Evolutionary conservation across 2,888 invertebrate species (phyloP).

Genomic region (Shargacucullia verbasci): DNA sequence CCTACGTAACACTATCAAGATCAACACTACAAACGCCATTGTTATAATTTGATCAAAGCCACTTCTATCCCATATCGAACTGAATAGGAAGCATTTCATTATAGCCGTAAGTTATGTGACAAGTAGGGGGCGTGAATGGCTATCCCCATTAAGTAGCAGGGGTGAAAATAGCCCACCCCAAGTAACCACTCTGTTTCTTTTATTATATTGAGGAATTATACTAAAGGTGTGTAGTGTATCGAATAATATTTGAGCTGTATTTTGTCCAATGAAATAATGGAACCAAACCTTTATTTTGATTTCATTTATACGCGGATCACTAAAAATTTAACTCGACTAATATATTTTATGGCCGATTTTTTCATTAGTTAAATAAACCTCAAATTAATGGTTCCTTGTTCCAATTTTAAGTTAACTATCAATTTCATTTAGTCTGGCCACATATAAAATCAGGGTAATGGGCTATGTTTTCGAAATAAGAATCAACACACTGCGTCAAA

Average conservation of each 20-base stretch:
- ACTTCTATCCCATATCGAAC: conserved; percentile 17
- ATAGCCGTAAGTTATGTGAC: conserved; percentile 69
- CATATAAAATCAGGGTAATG: too few relatives aligned
- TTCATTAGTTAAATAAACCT: too few relatives aligned
- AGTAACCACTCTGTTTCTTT: conserved; percentile 38
- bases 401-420: too few relatives aligned
- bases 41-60: conserved; percentile 34
- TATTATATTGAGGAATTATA: conserved; percentile 31
- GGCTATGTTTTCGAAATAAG: conserved; percentile 1
- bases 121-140: conserved; percentile 52
- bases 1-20: neutral
- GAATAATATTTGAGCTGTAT: too few relatives aligned
- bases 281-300: too few relatives aligned
- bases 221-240: neutral
- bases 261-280: too few relatives aligned
- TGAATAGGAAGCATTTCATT: conserved; percentile 65
- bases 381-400: too few relatives aligned
- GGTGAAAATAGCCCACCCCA: conserved; percentile 34
- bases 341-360: too few relatives aligned
- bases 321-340: too few relatives aligned
- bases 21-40: conserved; percentile 10
- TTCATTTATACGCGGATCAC: too few relatives aligned
- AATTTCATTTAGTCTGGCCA: too few relatives aligned
- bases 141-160: conserved; percentile 33
- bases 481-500: conserved; percentile 3